A percentile compares a stretch with the other conserved stretches of the same genome.
Conservation (phyloP, 2,797 vertebrate species). For the Acipenser ruthenus region DNA sequence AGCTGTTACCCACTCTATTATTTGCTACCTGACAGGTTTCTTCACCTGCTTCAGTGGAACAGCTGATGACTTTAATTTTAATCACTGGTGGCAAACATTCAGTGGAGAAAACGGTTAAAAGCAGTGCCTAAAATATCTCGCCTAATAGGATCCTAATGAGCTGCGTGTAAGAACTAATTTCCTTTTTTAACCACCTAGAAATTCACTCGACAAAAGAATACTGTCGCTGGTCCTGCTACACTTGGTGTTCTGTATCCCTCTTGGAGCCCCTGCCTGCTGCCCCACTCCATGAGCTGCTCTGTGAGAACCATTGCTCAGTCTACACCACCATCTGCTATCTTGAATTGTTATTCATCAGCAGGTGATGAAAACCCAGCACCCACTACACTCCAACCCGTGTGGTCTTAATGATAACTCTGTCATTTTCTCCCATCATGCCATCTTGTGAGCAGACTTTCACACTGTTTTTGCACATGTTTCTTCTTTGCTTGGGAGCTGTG, state of each 20-base stretch:
- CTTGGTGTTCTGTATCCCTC: not conserved
- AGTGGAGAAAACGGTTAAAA: constrained; percentile 1
- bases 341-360: not conserved
- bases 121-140: not conserved
- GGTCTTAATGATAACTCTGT: not conserved
- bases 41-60: not conserved
- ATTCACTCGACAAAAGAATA: not conserved
- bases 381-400: not conserved
- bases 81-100: not conserved
- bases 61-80: not conserved
- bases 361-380: not conserved
- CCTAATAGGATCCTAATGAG: not conserved
- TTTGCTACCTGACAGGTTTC: not conserved
- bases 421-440: not conserved
- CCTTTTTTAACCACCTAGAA: not conserved
- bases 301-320: not conserved
- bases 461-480: not conserved
- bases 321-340: not conserved
- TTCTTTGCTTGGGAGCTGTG: too few species aligned
- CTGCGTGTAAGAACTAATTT: not conserved
- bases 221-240: not conserved
- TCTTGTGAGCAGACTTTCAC: not conserved
- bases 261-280: too few species aligned
- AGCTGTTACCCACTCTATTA: not conserved
- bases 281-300: not conserved